A percentile compares a stretch with the other conserved stretches of the same genome.
Evolutionary conservation across 2,888 invertebrate species (phyloP).

Genomic region (Cylloceria caligata): DNA sequence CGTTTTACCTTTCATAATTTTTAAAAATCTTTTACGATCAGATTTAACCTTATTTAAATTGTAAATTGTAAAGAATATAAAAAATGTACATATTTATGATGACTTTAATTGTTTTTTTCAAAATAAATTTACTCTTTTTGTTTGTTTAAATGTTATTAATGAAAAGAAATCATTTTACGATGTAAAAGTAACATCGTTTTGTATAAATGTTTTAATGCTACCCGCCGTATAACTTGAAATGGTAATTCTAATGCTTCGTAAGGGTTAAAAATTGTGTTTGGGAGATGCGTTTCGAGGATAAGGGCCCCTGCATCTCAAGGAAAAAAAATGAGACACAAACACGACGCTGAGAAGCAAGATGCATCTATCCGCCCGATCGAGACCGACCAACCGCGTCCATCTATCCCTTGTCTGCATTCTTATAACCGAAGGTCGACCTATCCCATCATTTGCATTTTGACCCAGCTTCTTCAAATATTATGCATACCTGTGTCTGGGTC

Average conservation of each 20-base stretch:
- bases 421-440: conserved; percentile 20
- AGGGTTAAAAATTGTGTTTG: background rate
- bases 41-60: background rate
- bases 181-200: too few relatives aligned
- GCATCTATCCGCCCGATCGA: conserved; percentile 9
- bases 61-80: too few relatives aligned
- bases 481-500: conserved; percentile 25
- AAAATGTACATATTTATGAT: background rate
- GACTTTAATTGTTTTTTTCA: background rate
- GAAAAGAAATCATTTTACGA: too few relatives aligned
- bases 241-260: background rate
- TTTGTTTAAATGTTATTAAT: background rate
- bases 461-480: conserved; percentile 29
- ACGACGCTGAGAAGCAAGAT: background rate
- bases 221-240: too few relatives aligned
- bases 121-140: background rate
- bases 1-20: too few relatives aligned
- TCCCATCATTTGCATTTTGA: conserved; percentile 18
- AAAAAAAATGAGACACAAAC: background rate
- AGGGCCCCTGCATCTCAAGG: background rate
- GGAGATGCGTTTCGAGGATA: background rate
- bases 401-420: conserved; percentile 25
- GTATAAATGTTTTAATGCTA: too few relatives aligned
- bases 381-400: conserved; percentile 1
- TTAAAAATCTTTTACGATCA: too few relatives aligned